These are phyloP conservation scores for Campoplex nolae DNA, from an alignment of 2,888 invertebrate species.

Conservation along the genomic window DNA sequence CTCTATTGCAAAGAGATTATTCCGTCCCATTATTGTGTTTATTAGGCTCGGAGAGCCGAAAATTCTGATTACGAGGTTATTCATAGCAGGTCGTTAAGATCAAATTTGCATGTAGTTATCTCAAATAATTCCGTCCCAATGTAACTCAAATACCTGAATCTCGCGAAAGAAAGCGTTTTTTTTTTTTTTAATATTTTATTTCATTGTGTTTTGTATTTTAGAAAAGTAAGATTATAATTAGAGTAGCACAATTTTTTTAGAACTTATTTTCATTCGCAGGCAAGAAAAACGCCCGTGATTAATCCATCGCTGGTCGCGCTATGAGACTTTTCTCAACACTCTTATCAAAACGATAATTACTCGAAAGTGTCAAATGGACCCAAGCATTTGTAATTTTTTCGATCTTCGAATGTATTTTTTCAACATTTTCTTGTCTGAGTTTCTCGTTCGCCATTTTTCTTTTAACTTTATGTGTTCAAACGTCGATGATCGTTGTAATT, in stretches of 20 bases:
- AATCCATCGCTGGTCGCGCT: no score
- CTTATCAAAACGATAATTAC: no score
- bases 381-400: no score
- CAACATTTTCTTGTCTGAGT: no score
- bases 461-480: no score
- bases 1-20: neutral
- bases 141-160: conserved; percentile 46
- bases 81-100: conserved; percentile 1
- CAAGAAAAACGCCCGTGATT: neutral
- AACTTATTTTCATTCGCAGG: neutral
- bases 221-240: neutral
- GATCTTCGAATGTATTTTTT: no score
- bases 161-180: neutral
- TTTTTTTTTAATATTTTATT: neutral
- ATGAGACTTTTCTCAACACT: no score
- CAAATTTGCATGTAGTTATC: conserved; percentile 22
- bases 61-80: neutral
- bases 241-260: neutral
- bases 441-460: no score
- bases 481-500: no score
- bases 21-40: conserved; percentile 4
- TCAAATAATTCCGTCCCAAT: conserved; percentile 61
- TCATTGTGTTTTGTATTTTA: conserved; percentile 13
- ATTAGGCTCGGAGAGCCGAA: neutral
- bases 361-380: no score